Evolutionary conservation across 1,140 invertebrate genomes (phyloP).

Genomic region (Pseudachorutes palmiensis): DNA sequence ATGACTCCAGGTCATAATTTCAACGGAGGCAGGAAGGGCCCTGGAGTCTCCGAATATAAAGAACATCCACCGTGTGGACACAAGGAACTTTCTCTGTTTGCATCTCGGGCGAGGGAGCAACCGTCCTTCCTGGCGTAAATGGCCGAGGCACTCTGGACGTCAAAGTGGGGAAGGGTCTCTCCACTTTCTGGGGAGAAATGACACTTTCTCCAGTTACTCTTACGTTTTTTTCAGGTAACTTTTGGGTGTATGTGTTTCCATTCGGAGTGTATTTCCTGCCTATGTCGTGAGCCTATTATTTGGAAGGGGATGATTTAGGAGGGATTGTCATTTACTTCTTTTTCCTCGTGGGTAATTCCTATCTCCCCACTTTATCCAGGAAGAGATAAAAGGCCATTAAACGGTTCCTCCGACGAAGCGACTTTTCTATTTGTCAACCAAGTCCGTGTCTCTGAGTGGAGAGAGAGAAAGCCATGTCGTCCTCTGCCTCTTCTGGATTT

Average conservation of each 20-base stretch:
- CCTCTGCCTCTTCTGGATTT: no score
- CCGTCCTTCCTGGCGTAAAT: no score
- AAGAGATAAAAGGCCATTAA: slow-evolving; percentile 5
- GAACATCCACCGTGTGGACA: background rate
- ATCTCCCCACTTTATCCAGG: slow-evolving; percentile 8
- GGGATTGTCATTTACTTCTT: background rate
- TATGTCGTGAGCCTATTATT: background rate
- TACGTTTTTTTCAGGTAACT: no score
- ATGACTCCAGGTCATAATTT: slow-evolving; percentile 8
- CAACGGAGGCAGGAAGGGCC: no score
- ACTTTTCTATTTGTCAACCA: slow-evolving; percentile 5
- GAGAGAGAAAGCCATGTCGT: no score
- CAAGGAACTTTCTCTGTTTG: background rate
- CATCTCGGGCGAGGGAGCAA: no score
- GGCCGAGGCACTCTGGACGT: background rate
- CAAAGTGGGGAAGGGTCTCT: no score
- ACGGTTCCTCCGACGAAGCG: background rate
- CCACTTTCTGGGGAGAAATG: background rate
- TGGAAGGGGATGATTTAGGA: background rate
- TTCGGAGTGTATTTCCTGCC: no score
- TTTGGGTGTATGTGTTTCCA: no score
- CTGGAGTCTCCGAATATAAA: no score
- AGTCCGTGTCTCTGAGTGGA: no score
- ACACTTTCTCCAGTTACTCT: background rate
- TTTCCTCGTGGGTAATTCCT: background rate